Conservation (phyloP, 2,888 invertebrate genomes). For the Phyllotreta cruciferae region DNA sequence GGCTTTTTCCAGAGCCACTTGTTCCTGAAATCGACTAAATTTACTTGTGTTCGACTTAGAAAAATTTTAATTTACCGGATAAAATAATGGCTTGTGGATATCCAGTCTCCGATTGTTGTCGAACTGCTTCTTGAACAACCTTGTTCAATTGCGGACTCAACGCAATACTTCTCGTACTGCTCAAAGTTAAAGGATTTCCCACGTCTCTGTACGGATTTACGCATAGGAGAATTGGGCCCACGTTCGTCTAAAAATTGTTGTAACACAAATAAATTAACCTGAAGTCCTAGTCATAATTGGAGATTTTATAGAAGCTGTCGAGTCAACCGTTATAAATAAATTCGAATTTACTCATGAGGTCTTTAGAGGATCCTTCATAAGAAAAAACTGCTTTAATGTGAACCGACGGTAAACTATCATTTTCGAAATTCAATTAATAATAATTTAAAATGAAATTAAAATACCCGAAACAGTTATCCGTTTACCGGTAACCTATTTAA, state of each 20-base stretch:
- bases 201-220: slow-evolving; percentile 90
- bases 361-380: neutral
- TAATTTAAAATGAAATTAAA: slow-evolving; percentile 24
- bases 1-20: slow-evolving; percentile 93
- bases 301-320: too few species aligned
- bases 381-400: slow-evolving; percentile 3
- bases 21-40: slow-evolving; percentile 65
- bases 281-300: neutral
- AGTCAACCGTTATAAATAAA: too few species aligned
- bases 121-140: slow-evolving; percentile 89
- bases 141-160: slow-evolving; percentile 83
- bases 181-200: slow-evolving; percentile 85
- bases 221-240: slow-evolving; percentile 89
- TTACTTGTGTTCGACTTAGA: slow-evolving; percentile 1
- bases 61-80: slow-evolving; percentile 69
- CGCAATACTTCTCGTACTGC: slow-evolving; percentile 73
- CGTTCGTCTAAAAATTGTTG: slow-evolving; percentile 77
- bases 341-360: too few species aligned
- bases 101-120: slow-evolving; percentile 93
- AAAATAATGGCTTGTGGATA: slow-evolving; percentile 95
- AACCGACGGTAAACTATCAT: slow-evolving; percentile 6
- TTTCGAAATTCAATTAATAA: slow-evolving; percentile 24
- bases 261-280: slow-evolving; percentile 18
- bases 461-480: slow-evolving; percentile 18
- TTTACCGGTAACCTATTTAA: slow-evolving; percentile 22